Percentiles rank a stretch among this genome's conserved stretches.
Evolutionary conservation across 1,140 invertebrate species (phyloP).

Genomic region (Stegodyphus mimosarum): DNA sequence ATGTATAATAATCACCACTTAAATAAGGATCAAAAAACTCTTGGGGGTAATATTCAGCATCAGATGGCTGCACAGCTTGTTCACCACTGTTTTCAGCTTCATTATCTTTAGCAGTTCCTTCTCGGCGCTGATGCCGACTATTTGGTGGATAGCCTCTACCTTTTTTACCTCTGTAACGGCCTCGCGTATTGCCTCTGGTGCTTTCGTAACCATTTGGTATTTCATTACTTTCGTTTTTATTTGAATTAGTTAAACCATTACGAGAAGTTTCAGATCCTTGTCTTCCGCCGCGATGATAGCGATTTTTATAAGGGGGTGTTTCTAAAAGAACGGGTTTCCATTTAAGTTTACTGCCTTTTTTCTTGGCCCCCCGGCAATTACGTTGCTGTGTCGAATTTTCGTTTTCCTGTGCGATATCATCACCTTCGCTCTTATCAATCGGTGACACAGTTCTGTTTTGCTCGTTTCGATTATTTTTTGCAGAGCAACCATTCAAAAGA

Average conservation of each 20-base stretch:
- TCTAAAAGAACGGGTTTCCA: background rate
- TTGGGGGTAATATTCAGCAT: too few relatives aligned
- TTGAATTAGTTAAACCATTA: background rate
- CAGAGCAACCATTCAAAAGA: background rate
- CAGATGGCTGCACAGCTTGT: background rate
- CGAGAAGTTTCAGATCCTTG: background rate
- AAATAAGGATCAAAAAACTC: background rate
- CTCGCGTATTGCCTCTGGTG: background rate
- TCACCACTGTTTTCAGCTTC: background rate
- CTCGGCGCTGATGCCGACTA: background rate
- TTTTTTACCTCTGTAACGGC: background rate
- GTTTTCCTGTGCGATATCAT: background rate
- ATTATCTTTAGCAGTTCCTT: background rate
- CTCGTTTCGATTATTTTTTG: background rate
- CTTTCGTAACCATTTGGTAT: background rate
- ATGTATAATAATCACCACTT: background rate
- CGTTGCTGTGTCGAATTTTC: background rate
- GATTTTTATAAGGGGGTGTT: background rate
- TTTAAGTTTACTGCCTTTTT: background rate
- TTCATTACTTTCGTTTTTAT: background rate
- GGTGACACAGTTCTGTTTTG: background rate
- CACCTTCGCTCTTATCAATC: background rate
- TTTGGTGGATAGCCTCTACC: background rate
- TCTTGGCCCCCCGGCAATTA: background rate
- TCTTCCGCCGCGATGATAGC: background rate